These are phyloP conservation scores for Dromaius novaehollandiae DNA, from an alignment of 2,113 vertebrate species.

Conservation along the genomic window DNA sequence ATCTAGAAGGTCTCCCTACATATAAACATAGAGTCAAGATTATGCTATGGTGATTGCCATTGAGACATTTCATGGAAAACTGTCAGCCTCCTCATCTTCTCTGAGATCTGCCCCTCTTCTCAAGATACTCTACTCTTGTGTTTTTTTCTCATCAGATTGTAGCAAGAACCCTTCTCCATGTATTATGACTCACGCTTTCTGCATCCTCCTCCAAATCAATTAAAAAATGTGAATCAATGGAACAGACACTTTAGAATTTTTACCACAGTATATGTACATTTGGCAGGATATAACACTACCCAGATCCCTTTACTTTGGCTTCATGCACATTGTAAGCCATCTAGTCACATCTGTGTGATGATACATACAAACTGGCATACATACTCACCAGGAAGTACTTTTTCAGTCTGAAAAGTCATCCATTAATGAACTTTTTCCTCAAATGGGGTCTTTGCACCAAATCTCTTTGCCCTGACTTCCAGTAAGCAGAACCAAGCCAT, in stretches of 20 bases:
- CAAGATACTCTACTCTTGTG: neutral
- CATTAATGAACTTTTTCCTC: neutral
- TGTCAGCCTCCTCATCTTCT: neutral
- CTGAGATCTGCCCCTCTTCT: neutral
- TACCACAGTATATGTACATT: neutral
- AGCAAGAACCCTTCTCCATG: neutral
- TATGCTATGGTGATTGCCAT: neutral
- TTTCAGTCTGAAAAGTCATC: neutral
- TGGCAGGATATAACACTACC: neutral
- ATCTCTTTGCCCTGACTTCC: neutral
- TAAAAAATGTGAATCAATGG: constrained; percentile 30
- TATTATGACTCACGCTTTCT: neutral
- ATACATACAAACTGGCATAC: neutral
- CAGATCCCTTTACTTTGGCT: neutral
- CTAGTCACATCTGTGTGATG: neutral
- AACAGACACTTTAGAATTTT: neutral
- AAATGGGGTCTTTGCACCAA: neutral
- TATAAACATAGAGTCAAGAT: neutral
- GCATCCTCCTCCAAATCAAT: constrained; percentile 8
- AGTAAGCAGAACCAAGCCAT: neutral
- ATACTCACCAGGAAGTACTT: neutral
- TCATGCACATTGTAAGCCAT: neutral
- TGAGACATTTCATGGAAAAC: neutral
- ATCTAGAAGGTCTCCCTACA: neutral
- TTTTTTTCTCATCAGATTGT: neutral